phyloP scores from a whole-genome alignment of 2,797 vertebrate species.

The Clarias fuscus region DNA sequence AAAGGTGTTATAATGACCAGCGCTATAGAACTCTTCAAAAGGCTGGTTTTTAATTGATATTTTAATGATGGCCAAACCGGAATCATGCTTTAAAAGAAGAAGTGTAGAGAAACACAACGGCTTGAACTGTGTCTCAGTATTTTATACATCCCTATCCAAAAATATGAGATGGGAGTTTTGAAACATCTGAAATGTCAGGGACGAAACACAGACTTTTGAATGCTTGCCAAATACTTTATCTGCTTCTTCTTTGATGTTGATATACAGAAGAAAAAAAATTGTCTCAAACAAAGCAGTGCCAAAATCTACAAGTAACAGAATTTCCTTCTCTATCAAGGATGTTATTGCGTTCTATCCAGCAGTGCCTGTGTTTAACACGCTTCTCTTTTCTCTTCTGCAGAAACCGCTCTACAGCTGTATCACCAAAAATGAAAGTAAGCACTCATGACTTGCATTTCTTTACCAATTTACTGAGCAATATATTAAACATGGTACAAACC shows the following conservation, averaged over 20 bases:
- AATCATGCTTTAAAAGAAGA: not conserved
- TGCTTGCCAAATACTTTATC: conserved; percentile 21
- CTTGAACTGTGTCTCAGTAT: not conserved
- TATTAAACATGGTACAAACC: not conserved
- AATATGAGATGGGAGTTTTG: conserved; percentile 22
- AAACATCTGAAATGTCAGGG: not conserved
- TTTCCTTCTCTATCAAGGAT: conserved; percentile 1
- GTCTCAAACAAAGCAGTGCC: conserved; percentile 13
- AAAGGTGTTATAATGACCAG: conserved; percentile 27
- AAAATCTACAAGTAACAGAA: conserved; percentile 26
- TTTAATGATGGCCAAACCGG: not conserved
- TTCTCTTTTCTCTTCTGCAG: conserved; percentile 71
- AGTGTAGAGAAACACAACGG: not conserved
- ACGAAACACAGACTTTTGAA: conserved; percentile 28
- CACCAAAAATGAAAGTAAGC: conserved; percentile 99
- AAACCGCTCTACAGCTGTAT: conserved; percentile 97
- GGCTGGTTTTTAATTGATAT: not conserved
- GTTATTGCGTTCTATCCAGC: not conserved
- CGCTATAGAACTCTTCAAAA: not conserved
- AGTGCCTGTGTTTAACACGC: not conserved
- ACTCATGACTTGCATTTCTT: not conserved
- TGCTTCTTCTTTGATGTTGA: conserved; percentile 32
- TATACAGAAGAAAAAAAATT: not conserved
- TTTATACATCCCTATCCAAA: conserved; percentile 9
- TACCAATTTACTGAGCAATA: not conserved